Conservation (phyloP, 2,888 invertebrate genomes). For the Litoditis marina region DNA sequence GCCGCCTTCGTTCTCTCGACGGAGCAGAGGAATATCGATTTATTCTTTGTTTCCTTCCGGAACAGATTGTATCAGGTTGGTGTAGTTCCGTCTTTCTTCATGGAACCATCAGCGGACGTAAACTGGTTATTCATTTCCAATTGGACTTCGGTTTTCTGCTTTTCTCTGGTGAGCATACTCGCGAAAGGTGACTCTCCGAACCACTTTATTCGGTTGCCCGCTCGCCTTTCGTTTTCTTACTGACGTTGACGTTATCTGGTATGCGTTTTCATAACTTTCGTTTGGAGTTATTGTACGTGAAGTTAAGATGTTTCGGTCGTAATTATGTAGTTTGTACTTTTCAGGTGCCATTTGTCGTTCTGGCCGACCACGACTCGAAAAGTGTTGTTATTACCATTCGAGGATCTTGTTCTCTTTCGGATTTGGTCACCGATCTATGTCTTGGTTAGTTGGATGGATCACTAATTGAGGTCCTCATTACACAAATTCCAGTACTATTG, state of each 20-base stretch:
- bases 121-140: no score
- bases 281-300: background rate
- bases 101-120: no score
- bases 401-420: slow-evolving; percentile 80
- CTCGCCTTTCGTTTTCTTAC: background rate
- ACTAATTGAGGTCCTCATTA: background rate
- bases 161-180: no score
- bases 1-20: slow-evolving; percentile 80
- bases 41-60: slow-evolving; percentile 80
- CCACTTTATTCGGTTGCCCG: no score
- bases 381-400: slow-evolving; percentile 80
- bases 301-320: background rate
- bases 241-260: no score
- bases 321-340: background rate
- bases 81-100: no score
- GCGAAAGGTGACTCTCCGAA: no score
- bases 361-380: slow-evolving; percentile 77
- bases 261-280: background rate
- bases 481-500: no score
- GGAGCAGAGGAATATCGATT: slow-evolving; percentile 74
- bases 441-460: slow-evolving; percentile 30
- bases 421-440: slow-evolving; percentile 68
- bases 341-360: slow-evolving; percentile 81
- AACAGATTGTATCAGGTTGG: slow-evolving; percentile 79
- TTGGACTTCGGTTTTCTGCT: no score